Percentiles rank a stretch among this genome's conserved stretches.
Evolutionary conservation across 2,797 vertebrate genomes (phyloP).

Genomic region (Onychomys leucogaster): DNA sequence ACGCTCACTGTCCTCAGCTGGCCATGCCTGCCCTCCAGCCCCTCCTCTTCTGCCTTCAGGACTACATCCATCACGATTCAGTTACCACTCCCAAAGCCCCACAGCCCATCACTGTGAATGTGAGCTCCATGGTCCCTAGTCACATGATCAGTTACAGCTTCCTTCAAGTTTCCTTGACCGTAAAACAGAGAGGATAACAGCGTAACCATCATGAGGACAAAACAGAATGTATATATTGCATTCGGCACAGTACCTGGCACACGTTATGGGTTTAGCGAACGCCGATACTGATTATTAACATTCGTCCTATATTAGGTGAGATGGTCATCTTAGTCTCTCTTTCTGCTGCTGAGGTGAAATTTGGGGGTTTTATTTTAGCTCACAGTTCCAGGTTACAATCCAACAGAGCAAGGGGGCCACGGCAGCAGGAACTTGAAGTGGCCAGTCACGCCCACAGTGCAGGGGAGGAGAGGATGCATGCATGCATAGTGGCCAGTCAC

Average conservation of each 20-base stretch:
- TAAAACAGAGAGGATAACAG: slow-evolving; percentile 28
- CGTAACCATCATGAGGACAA: neutral
- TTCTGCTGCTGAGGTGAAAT: neutral
- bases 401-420: neutral
- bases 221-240: neutral
- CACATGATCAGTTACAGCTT: neutral
- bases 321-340: neutral
- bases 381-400: neutral
- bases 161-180: neutral
- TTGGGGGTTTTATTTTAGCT: neutral
- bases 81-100: neutral
- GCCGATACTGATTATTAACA: slow-evolving; percentile 22
- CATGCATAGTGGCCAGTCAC: no score
- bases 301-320: neutral
- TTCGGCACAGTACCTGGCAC: neutral
- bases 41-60: neutral
- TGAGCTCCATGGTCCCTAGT: neutral
- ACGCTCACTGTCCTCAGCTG: neutral
- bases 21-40: neutral
- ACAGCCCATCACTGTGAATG: neutral
- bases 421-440: neutral
- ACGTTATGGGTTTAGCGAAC: neutral
- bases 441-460: no score
- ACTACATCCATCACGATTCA: neutral
- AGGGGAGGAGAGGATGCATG: no score